Conservation (phyloP, 2,888 invertebrate species). For the Omphaloscelis lunosa region DNA sequence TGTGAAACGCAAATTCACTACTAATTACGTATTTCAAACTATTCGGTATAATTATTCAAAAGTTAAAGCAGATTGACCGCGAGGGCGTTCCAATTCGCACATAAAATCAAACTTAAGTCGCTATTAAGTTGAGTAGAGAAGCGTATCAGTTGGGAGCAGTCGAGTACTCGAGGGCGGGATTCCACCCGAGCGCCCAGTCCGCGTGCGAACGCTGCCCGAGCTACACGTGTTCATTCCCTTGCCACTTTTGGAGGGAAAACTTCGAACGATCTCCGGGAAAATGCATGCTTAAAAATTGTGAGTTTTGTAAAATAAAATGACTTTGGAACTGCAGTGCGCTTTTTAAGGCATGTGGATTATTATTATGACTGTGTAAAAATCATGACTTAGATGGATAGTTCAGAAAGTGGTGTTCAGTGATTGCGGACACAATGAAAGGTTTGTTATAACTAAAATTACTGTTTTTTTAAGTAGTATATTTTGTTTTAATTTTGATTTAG, state of each 20-base stretch:
- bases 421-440: conserved; percentile 81
- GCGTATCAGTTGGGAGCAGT: conserved; percentile 61
- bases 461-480: neutral
- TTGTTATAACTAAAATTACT: conserved; percentile 49
- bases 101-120: conserved; percentile 75
- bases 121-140: conserved; percentile 67
- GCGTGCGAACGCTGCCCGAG: conserved; percentile 68
- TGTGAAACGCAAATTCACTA: conserved; percentile 14
- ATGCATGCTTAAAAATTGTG: conserved; percentile 49
- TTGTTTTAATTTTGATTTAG: neutral
- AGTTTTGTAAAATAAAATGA: conserved; percentile 35
- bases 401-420: conserved; percentile 67
- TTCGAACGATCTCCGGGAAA: conserved; percentile 72
- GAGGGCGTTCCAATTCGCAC: conserved; percentile 57
- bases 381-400: conserved; percentile 64
- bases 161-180: conserved; percentile 47
- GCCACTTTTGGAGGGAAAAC: conserved; percentile 82
- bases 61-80: conserved; percentile 61
- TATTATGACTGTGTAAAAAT: conserved; percentile 62
- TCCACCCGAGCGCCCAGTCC: conserved; percentile 70
- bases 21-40: conserved; percentile 34
- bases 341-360: conserved; percentile 64
- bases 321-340: conserved; percentile 74
- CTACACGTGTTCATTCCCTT: conserved; percentile 69
- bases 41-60: conserved; percentile 59